Evolutionary conservation across 2,888 invertebrate genomes (phyloP).

Genomic region (Helleia helle): DNA sequence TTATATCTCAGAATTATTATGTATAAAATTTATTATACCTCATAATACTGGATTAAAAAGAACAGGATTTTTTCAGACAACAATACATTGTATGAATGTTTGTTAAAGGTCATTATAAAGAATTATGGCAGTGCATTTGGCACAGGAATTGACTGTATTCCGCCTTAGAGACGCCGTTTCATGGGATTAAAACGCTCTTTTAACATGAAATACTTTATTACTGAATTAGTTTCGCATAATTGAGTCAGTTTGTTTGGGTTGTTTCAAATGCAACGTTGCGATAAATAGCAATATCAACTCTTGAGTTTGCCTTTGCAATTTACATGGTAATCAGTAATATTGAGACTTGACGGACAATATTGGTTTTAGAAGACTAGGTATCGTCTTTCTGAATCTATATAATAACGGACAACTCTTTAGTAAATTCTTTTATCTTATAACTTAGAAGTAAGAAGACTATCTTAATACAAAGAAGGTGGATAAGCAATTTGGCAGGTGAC

Average conservation of each 20-base stretch:
- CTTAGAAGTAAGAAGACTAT: too few relatives aligned
- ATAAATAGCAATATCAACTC: too few relatives aligned
- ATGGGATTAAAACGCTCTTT: constrained; percentile 9
- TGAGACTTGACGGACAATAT: too few relatives aligned
- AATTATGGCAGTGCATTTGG: constrained; percentile 47
- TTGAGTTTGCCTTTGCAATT: too few relatives aligned
- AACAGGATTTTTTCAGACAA: constrained; percentile 4
- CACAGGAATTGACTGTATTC: constrained; percentile 32
- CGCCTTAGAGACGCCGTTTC: constrained; percentile 27
- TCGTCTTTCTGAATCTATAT: too few relatives aligned
- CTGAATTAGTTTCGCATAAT: constrained; percentile 15
- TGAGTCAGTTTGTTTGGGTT: constrained; percentile 5
- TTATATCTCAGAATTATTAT: not conserved
- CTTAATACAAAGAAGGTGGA: too few relatives aligned
- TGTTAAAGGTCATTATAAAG: constrained; percentile 38
- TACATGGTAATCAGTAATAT: too few relatives aligned
- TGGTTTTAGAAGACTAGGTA: too few relatives aligned
- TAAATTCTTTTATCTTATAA: too few relatives aligned
- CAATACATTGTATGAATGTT: constrained; percentile 26
- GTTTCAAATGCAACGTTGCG: not conserved
- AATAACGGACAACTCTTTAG: too few relatives aligned
- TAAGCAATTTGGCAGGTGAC: too few relatives aligned
- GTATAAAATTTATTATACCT: too few relatives aligned
- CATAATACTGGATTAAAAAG: constrained; percentile 1
- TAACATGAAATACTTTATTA: constrained; percentile 6